Conservation (phyloP, 2,113 vertebrate genomes). For the Phaetusa simplex region DNA sequence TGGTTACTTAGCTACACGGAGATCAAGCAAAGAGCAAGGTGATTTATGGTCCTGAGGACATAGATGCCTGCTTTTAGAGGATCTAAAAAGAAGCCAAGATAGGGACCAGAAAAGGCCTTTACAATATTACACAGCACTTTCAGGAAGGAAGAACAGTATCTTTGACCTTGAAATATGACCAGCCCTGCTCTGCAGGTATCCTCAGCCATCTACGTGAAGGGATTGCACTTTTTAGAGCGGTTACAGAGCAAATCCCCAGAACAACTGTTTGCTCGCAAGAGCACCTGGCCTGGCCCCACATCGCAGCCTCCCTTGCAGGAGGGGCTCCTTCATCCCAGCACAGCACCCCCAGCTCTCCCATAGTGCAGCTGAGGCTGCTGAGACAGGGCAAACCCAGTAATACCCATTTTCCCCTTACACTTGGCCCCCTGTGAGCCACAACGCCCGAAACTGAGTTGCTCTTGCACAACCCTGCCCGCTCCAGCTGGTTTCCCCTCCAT, state of each 20-base stretch:
- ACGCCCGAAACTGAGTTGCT: rapidly evolving
- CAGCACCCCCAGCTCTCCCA: neutral
- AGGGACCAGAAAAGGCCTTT: neutral
- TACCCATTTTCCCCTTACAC: rapidly evolving
- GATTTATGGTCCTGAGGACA: neutral
- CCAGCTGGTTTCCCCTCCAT: neutral
- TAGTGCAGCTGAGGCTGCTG: neutral
- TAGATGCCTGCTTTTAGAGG: neutral
- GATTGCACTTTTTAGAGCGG: neutral
- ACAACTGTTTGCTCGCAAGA: rapidly evolving
- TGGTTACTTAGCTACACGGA: neutral
- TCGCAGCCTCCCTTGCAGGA: rapidly evolving
- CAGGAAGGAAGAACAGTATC: neutral
- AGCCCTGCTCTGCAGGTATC: neutral
- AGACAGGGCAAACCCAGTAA: neutral
- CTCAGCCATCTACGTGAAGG: neutral
- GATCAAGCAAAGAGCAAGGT: neutral
- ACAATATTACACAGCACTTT: neutral
- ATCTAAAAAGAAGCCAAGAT: neutral
- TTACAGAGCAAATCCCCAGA: neutral
- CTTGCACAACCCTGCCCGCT: neutral
- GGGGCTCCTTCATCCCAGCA: neutral
- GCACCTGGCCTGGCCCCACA: neutral
- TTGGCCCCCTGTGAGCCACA: rapidly evolving
- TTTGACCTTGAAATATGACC: neutral